Evolutionary conservation across 1,140 invertebrate genomes (phyloP).

Genomic region (Drosophila funebris): DNA sequence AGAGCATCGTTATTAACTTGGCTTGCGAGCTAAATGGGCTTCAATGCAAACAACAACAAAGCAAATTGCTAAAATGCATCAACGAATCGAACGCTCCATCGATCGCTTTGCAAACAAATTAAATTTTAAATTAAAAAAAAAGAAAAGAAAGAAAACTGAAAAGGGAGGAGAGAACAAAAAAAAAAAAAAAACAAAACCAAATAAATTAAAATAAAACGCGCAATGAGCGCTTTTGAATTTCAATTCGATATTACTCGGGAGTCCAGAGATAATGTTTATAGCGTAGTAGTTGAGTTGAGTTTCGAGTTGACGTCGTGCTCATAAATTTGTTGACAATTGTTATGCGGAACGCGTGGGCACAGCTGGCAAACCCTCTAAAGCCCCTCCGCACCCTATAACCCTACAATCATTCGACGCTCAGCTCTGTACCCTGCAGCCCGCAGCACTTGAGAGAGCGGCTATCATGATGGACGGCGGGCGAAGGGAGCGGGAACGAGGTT

Average conservation of each 20-base stretch:
- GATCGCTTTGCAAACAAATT: constrained; percentile 42
- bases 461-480: background rate
- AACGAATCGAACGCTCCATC: constrained; percentile 34
- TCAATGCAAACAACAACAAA: constrained; percentile 57
- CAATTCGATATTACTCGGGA: constrained; percentile 33
- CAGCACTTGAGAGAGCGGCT: background rate
- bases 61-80: constrained; percentile 24
- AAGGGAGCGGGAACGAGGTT: background rate
- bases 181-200: constrained; percentile 6
- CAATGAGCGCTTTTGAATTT: constrained; percentile 47
- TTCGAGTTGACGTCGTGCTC: constrained; percentile 67
- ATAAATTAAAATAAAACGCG: constrained; percentile 44
- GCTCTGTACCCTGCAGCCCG: constrained; percentile 3
- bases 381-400: constrained; percentile 21
- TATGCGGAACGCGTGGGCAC: constrained; percentile 72
- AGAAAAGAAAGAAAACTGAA: background rate
- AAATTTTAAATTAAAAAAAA: constrained; percentile 38
- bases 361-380: constrained; percentile 42
- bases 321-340: constrained; percentile 82
- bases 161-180: background rate
- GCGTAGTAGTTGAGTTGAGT: constrained; percentile 35
- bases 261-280: constrained; percentile 38
- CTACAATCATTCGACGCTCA: background rate
- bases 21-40: constrained; percentile 14
- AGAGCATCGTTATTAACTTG: constrained; percentile 40